A percentile compares a stretch with the other conserved stretches of the same genome.
These are phyloP conservation scores for Penaeus japonicus DNA, from an alignment of 1,140 invertebrate species.

Conservation along the genomic window DNA sequence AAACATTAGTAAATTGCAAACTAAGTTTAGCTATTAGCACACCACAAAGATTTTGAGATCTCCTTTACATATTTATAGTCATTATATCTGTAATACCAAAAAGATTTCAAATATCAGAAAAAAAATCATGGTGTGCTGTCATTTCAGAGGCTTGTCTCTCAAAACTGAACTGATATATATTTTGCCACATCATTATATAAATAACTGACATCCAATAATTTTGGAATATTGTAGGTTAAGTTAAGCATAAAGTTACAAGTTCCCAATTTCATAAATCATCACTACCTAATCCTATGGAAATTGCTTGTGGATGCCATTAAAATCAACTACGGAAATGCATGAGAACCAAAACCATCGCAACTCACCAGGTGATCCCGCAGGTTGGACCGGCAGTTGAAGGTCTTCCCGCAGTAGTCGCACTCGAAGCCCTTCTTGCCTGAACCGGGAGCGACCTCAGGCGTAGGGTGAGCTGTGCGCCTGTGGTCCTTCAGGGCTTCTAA, in stretches of 20 bases:
- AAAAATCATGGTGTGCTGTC: background rate
- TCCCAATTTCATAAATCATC: too few species aligned
- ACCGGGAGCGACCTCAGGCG: conserved; percentile 10
- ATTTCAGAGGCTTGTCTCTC: background rate
- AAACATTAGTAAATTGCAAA: too few species aligned
- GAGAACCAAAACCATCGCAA: background rate
- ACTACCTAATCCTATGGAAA: too few species aligned
- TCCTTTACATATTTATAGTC: too few species aligned
- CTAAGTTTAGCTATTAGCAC: too few species aligned
- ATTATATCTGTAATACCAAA: background rate
- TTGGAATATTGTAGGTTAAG: too few species aligned
- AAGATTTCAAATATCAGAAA: background rate
- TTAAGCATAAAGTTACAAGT: too few species aligned
- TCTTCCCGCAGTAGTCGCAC: conserved; percentile 58
- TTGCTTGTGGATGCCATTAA: background rate
- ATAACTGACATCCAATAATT: too few species aligned
- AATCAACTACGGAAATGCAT: background rate
- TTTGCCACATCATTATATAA: too few species aligned
- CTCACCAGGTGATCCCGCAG: conserved; percentile 55
- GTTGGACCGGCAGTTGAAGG: conserved; percentile 56
- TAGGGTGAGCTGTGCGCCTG: conserved; percentile 46
- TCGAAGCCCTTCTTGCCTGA: conserved; percentile 49
- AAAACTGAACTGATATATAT: too few species aligned
- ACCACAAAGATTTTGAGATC: too few species aligned
- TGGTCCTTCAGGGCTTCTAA: conserved; percentile 56